These are phyloP conservation scores for Sminthopsis crassicaudata DNA, from an alignment of 2,113 vertebrate genomes.

Conservation along the genomic window DNA sequence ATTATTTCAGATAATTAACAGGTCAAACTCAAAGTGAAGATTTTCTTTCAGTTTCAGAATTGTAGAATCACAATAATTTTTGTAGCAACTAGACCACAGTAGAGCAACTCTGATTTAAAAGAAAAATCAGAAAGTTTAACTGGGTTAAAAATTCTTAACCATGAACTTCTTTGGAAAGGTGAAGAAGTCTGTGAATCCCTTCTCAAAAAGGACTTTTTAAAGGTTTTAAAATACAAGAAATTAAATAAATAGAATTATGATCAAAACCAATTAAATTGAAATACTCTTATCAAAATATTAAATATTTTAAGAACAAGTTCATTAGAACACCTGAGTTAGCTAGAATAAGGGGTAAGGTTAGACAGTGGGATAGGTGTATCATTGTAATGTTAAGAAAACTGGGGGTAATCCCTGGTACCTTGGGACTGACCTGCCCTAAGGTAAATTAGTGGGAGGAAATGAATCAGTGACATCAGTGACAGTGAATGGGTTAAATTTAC, in stretches of 20 bases:
- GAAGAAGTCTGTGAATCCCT: not conserved
- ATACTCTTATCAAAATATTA: not conserved
- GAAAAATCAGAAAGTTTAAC: not conserved
- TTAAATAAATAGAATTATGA: not conserved
- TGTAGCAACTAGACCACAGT: not conserved
- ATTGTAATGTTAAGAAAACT: too few relatives aligned
- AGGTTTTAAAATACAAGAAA: not conserved
- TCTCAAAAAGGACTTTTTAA: not conserved
- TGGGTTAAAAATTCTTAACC: not conserved
- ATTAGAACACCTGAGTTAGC: not conserved
- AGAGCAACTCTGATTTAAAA: not conserved
- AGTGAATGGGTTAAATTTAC: not conserved
- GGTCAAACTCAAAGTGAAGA: not conserved
- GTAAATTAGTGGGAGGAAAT: not conserved
- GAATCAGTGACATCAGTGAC: not conserved
- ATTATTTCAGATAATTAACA: not conserved
- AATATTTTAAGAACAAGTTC: too few relatives aligned
- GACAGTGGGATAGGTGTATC: not conserved
- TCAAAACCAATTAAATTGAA: not conserved
- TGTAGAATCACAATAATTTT: not conserved
- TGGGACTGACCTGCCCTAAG: not conserved
- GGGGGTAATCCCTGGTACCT: not conserved
- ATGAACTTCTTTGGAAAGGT: not conserved
- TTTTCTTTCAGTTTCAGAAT: not conserved
- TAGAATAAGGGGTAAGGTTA: not conserved